Evolutionary conservation across 2,113 vertebrate genomes (phyloP).

Genomic region (Coracopsis vasa): DNA sequence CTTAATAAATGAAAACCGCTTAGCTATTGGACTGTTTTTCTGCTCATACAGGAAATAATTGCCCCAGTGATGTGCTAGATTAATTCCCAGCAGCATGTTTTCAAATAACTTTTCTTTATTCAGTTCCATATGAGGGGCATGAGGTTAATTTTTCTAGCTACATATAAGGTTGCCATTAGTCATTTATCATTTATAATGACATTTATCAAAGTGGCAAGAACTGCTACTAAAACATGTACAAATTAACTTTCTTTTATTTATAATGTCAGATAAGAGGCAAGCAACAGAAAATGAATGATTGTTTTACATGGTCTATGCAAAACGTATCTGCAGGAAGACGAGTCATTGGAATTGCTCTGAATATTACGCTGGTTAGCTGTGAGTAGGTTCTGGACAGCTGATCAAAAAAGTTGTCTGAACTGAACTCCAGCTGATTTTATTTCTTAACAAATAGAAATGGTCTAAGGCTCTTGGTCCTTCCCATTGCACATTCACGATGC

Average conservation of each 20-base stretch:
- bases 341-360: not conserved
- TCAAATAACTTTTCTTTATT: not conserved
- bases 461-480: not conserved
- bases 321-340: not conserved
- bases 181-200: not conserved
- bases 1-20: not conserved
- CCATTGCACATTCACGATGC: not conserved
- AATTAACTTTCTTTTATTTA: conserved; percentile 20
- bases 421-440: not conserved
- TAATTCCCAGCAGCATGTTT: not conserved
- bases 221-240: not conserved
- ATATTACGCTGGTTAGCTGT: not conserved
- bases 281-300: not conserved
- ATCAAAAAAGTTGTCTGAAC: not conserved
- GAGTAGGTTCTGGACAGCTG: not conserved
- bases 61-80: not conserved
- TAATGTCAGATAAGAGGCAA: not conserved
- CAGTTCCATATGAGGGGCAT: not conserved
- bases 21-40: not conserved
- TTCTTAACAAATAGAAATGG: not conserved
- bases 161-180: not conserved
- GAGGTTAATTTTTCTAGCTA: conserved; percentile 10
- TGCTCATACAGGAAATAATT: not conserved
- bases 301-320: not conserved
- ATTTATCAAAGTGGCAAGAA: not conserved